Conservation (phyloP, 2,888 invertebrate species). For the Ennomos fuscantarius region DNA sequence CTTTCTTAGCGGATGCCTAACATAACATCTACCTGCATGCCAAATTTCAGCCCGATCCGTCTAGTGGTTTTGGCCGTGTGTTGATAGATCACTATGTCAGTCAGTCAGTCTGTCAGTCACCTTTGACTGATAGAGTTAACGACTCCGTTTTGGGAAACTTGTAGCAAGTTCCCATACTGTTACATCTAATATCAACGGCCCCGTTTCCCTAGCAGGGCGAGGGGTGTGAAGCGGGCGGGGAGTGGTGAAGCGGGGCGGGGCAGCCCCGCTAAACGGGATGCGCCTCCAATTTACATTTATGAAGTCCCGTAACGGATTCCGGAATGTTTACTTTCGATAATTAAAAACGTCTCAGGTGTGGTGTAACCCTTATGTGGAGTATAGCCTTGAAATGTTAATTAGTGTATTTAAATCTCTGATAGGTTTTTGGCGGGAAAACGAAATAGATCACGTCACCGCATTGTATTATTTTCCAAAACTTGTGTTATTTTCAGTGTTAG, state of each 20-base stretch:
- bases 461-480: too few species aligned
- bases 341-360: constrained; percentile 79
- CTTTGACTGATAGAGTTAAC: too few species aligned
- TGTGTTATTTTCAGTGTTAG: too few species aligned
- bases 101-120: too few species aligned
- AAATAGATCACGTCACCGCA: too few species aligned
- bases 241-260: constrained; percentile 37
- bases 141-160: not conserved
- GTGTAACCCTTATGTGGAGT: constrained; percentile 35
- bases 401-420: not conserved
- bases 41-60: too few species aligned
- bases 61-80: too few species aligned
- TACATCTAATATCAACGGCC: constrained; percentile 9
- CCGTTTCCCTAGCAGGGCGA: constrained; percentile 12
- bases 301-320: constrained; percentile 82
- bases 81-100: too few species aligned
- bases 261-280: constrained; percentile 74
- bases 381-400: constrained; percentile 18
- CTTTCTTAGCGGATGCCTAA: too few species aligned
- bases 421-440: too few species aligned
- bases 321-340: constrained; percentile 82
- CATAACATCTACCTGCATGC: too few species aligned
- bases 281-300: constrained; percentile 84
- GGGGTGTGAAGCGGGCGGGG: constrained; percentile 26
- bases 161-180: not conserved